These are phyloP conservation scores for Amblyornis subalaris DNA, from an alignment of 2,113 vertebrate species.

Conservation along the genomic window DNA sequence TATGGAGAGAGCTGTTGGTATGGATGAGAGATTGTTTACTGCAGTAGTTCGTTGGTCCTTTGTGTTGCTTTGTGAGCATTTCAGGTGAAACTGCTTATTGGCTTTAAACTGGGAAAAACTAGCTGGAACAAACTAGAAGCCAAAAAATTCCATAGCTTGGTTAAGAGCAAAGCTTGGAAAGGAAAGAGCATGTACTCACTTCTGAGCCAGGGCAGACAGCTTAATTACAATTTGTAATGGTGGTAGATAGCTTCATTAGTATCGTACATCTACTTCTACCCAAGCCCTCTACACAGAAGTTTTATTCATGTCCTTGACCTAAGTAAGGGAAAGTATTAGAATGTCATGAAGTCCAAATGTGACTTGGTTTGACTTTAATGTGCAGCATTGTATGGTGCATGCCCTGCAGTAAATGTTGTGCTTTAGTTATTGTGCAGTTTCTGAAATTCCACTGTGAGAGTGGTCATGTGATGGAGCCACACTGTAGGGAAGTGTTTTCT, in stretches of 20 bases:
- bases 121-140: background rate
- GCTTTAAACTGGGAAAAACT: background rate
- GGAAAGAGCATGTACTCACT: background rate
- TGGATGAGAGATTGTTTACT: background rate
- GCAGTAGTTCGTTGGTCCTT: background rate
- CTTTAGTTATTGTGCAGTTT: background rate
- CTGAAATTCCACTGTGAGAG: background rate
- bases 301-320: background rate
- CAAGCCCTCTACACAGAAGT: background rate
- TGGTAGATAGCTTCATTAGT: too few relatives aligned
- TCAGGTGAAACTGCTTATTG: background rate
- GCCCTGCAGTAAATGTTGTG: background rate
- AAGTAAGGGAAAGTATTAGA: background rate
- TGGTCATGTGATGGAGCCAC: background rate
- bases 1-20: background rate
- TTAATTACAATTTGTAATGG: background rate
- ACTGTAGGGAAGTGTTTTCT: background rate
- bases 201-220: background rate
- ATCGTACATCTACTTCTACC: too few relatives aligned
- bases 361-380: background rate
- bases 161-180: background rate
- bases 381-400: background rate
- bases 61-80: background rate
- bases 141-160: background rate
- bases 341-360: background rate